Conservation (phyloP, 2,797 vertebrate genomes). For the Dryobates pubescens region DNA sequence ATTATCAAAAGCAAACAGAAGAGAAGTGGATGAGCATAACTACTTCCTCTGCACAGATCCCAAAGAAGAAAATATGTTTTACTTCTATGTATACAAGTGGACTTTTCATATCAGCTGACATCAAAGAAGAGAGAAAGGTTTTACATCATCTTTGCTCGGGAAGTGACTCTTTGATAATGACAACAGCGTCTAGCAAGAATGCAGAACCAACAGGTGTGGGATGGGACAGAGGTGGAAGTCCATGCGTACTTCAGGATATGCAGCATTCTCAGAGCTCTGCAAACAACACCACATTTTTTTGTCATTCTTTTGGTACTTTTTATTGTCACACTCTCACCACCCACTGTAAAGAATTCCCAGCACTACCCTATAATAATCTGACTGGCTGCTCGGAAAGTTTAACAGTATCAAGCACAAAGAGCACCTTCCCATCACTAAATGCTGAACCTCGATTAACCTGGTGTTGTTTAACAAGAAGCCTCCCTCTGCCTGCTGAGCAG, state of each 20-base stretch:
- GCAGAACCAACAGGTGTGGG: neutral
- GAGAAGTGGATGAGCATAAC: neutral
- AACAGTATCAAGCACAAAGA: neutral
- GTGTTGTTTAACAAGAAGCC: constrained; percentile 77
- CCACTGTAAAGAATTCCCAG: neutral
- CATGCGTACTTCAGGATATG: neutral
- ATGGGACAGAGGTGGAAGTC: neutral
- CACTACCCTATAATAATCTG: neutral
- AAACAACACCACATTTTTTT: neutral
- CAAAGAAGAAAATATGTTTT: constrained; percentile 28
- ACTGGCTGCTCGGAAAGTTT: neutral
- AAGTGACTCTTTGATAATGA: constrained; percentile 1
- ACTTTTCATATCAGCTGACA: constrained; percentile 22
- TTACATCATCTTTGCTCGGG: neutral
- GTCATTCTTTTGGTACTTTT: constrained; percentile 14
- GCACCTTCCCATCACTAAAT: constrained; percentile 73
- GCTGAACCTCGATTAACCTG: constrained; percentile 77
- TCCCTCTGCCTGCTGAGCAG: constrained; percentile 74
- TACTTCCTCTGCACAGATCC: constrained; percentile 1
- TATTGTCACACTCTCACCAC: constrained; percentile 17
- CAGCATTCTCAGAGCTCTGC: neutral
- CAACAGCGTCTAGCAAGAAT: neutral
- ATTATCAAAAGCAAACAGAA: neutral
- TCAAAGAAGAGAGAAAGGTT: neutral
- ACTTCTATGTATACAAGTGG: constrained; percentile 15